phyloP scores from a whole-genome alignment of 1,140 invertebrate genomes.

The Brachionus manjavacas region DNA sequence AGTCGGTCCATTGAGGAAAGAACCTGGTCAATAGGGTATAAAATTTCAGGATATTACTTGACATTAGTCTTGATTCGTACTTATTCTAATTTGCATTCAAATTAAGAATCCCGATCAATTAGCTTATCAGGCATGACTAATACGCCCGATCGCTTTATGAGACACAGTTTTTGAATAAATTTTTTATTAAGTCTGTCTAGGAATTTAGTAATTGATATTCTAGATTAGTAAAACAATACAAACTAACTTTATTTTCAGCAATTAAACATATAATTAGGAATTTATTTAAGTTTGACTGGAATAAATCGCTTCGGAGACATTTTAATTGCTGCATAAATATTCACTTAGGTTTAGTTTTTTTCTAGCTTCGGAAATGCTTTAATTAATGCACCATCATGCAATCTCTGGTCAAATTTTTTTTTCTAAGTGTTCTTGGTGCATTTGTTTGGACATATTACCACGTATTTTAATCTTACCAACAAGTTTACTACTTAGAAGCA shows the following conservation, averaged over 20 bases:
- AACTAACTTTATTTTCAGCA: constrained; percentile 12
- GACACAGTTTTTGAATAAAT: not conserved
- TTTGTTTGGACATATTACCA: too few relatives aligned
- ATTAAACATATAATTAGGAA: constrained; percentile 16
- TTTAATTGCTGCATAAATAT: not conserved
- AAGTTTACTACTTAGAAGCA: too few relatives aligned
- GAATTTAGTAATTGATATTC: constrained; percentile 20
- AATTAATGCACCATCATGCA: too few relatives aligned
- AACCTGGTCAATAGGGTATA: not conserved
- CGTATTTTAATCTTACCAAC: too few relatives aligned
- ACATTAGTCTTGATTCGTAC: not conserved
- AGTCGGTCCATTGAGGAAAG: not conserved
- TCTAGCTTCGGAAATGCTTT: not conserved
- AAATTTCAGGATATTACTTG: not conserved
- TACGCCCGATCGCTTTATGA: not conserved
- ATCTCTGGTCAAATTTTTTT: too few relatives aligned
- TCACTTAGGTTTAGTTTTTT: not conserved
- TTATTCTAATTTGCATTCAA: constrained; percentile 28
- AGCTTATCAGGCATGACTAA: constrained; percentile 28
- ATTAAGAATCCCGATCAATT: constrained; percentile 32
- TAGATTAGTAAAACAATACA: constrained; percentile 3
- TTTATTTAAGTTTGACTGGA: not conserved
- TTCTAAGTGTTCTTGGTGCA: too few relatives aligned
- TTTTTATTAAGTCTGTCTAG: constrained; percentile 32
- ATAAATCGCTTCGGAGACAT: not conserved